Conservation (phyloP, 2,888 invertebrate species). For the Lissonota sp. region DNA sequence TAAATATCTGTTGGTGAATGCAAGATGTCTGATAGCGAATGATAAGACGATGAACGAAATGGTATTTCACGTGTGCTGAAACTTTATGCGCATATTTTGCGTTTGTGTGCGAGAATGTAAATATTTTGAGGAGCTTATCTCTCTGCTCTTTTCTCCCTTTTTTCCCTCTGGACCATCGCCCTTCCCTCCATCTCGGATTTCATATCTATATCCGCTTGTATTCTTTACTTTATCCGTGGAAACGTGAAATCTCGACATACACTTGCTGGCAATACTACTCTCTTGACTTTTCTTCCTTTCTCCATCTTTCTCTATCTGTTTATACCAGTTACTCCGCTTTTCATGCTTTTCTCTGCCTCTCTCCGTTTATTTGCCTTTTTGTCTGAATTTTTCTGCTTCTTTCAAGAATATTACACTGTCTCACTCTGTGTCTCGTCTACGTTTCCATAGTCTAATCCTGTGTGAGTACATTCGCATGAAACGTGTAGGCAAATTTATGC, state of each 20-base stretch:
- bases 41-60: not conserved
- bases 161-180: slow-evolving; percentile 13
- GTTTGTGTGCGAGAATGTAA: slow-evolving; percentile 1
- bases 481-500: not conserved
- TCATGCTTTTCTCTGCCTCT: slow-evolving; percentile 15
- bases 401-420: slow-evolving; percentile 15
- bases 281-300: slow-evolving; percentile 8
- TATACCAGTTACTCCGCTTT: slow-evolving; percentile 7
- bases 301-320: slow-evolving; percentile 17
- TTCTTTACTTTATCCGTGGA: slow-evolving; percentile 25
- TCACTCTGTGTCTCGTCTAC: not conserved
- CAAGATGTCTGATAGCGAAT: not conserved
- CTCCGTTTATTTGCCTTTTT: not conserved
- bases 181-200: not conserved
- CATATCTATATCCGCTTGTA: slow-evolving; percentile 3
- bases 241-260: slow-evolving; percentile 38
- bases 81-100: not conserved
- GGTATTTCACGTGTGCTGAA: not conserved
- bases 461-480: not conserved
- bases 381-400: slow-evolving; percentile 28
- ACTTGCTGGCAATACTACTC: slow-evolving; percentile 2
- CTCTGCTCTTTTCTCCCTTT: slow-evolving; percentile 15
- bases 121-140: slow-evolving; percentile 38
- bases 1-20: not conserved
- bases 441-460: not conserved